Base-by-base conservation (phyloP, 2,113 vertebrate genomes). In the Gobio gobio region DNA sequence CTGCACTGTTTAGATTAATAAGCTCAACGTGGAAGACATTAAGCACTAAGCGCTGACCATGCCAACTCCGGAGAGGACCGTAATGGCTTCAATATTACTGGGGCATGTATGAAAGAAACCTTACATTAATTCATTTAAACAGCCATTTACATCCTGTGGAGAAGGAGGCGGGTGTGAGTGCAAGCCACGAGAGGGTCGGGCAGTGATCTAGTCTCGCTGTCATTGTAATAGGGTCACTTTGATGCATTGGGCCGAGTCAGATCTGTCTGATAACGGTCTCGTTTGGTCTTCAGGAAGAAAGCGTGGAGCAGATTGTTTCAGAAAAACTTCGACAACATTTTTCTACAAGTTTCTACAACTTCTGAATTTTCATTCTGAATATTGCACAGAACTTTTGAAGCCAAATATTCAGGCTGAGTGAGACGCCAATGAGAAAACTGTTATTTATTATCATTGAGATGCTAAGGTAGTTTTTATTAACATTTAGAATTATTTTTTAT, bases 321-420 rank as follows among this genome's bases (percentile, higher is more conserved):
- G 36, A 16, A 80, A 76, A 29, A 54, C 8, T 43, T 54, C 24
- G 68, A 86, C 49, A 54, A 72, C 10, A 2, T 70, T 54, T 70
- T 70, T 36, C 40, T 68, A 40, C n/a, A 68, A 40, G 16, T 43
- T 24, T 20, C 29, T 26, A 36, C 18, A 36, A 4, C 45, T 73
- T 24, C 58, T 90, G 90, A 91, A 91, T 91, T 90, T 92, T 47
- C 10, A 47, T 36, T 36, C 36, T 36, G 5, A 40, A 40, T 40
- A 40, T 7, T 33, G 64, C 70, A 83, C 49, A 82, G 8, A 68
- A 33, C 16, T 14, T 79, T 59, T 2, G 9, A 40, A 20, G 40
- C 81, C 24, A 29, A 29, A 29, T 29, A 29, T 29, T 29, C 29
- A 29, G 29, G 24, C 9, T 70, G 33, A 2, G 9, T 70, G 66